A percentile compares a stretch with the other conserved stretches of the same genome.
Evolutionary conservation across 2,113 vertebrate genomes (phyloP).

Genomic region (Apistogramma diplotaenia): DNA sequence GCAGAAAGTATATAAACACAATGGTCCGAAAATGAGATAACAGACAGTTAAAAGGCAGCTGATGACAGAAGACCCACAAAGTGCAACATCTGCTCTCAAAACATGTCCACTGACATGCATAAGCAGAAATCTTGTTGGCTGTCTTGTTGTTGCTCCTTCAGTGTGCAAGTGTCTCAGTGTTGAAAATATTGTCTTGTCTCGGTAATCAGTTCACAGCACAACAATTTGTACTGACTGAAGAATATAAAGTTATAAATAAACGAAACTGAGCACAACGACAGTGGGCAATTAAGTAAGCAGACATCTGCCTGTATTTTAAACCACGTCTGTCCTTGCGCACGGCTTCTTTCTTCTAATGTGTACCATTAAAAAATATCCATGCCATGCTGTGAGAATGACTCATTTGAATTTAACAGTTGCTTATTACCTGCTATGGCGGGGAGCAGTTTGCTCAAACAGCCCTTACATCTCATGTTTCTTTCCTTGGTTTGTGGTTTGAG

Average conservation of each 20-base stretch:
- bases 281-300: not conserved
- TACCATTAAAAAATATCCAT: not conserved
- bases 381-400: not conserved
- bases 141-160: too few species aligned
- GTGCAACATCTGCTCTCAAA: not conserved
- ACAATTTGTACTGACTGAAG: not conserved
- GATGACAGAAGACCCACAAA: accelerated
- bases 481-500: not conserved
- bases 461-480: not conserved
- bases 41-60: not conserved
- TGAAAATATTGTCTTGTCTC: not conserved
- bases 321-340: accelerated
- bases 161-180: not conserved
- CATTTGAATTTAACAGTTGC: not conserved
- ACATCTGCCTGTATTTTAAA: not conserved
- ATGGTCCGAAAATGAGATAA: not conserved
- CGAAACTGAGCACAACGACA: not conserved
- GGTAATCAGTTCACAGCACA: not conserved
- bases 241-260: not conserved
- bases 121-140: too few species aligned
- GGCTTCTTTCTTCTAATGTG: not conserved
- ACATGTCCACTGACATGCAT: not conserved
- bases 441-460: not conserved
- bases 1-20: not conserved
- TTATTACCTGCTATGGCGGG: not conserved